phyloP scores from a whole-genome alignment of 92 coral and sea anemone genomes.

The Parazoanthus darwini region DNA sequence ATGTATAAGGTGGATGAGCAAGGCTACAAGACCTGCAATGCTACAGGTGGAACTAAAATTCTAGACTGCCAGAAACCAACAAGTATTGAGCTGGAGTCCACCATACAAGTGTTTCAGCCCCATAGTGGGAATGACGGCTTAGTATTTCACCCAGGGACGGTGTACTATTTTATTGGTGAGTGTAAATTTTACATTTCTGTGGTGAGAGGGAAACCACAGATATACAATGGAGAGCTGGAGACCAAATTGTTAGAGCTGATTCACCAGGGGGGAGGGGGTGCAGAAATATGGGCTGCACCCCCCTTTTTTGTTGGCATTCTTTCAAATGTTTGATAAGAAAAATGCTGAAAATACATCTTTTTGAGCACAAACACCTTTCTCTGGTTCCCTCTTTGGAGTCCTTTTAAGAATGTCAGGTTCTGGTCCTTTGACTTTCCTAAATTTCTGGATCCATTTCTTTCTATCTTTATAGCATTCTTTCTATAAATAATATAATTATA shows the following conservation, averaged over 20 bases:
- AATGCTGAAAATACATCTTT: too few relatives aligned
- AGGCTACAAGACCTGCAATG: slow-evolving; percentile 33
- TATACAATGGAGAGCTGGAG: background rate
- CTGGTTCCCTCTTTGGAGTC: too few relatives aligned
- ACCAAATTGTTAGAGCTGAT: background rate
- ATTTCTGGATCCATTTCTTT: too few relatives aligned
- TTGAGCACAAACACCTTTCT: too few relatives aligned
- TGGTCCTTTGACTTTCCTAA: too few relatives aligned
- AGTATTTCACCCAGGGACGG: slow-evolving; percentile 57
- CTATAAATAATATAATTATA: too few relatives aligned
- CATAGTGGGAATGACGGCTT: slow-evolving; percentile 50
- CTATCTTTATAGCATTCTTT: too few relatives aligned
- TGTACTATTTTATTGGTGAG: slow-evolving; percentile 83
- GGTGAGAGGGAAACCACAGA: background rate
- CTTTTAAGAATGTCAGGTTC: too few relatives aligned
- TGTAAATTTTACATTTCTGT: background rate
- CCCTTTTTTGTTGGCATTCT: too few relatives aligned
- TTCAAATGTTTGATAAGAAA: too few relatives aligned
- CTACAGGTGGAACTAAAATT: background rate
- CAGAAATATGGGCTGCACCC: background rate
- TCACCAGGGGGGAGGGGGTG: background rate
- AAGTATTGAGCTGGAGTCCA: slow-evolving; percentile 17
- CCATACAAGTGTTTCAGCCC: slow-evolving; percentile 60
- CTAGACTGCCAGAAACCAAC: slow-evolving; percentile 10
- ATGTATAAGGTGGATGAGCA: slow-evolving; percentile 27